These are phyloP conservation scores for Hephaestus fuliginosus DNA, from an alignment of 2,797 vertebrate genomes.

Conservation along the genomic window DNA sequence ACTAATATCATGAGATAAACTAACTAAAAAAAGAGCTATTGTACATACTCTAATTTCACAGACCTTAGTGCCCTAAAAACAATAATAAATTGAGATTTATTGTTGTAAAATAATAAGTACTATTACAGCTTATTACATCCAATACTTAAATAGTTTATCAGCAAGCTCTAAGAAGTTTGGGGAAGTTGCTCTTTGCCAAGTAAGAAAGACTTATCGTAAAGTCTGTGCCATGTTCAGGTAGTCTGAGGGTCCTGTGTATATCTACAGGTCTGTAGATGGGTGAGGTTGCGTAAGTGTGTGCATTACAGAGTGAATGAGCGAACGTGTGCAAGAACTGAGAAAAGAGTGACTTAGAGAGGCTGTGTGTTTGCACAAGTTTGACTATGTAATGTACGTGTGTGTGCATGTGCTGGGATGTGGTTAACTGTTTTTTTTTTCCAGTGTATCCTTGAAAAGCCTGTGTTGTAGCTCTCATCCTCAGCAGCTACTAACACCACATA, in stretches of 20 bases:
- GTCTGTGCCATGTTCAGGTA: background rate
- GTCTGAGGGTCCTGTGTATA: background rate
- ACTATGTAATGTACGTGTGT: background rate
- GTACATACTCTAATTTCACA: background rate
- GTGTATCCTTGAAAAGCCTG: conserved; percentile 63
- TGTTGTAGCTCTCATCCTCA: conserved; percentile 49
- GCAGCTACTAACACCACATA: conserved; percentile 57
- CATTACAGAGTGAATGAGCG: background rate
- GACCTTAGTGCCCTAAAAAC: background rate
- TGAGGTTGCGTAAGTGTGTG: background rate
- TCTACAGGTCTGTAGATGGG: background rate
- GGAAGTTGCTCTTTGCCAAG: background rate
- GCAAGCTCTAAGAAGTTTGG: background rate
- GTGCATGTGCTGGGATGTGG: conserved; percentile 61
- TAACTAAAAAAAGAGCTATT: background rate
- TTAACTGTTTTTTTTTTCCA: conserved; percentile 47
- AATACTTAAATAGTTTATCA: background rate
- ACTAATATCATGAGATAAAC: no score
- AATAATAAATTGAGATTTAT: background rate
- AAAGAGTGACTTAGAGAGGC: background rate
- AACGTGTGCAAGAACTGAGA: background rate
- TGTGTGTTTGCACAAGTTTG: conserved; percentile 11
- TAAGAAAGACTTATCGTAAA: background rate
- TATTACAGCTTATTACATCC: background rate
- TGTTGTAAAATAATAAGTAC: background rate